phyloP scores from a whole-genome alignment of 2,113 vertebrate species.

The Semicossyphus pulcher region DNA sequence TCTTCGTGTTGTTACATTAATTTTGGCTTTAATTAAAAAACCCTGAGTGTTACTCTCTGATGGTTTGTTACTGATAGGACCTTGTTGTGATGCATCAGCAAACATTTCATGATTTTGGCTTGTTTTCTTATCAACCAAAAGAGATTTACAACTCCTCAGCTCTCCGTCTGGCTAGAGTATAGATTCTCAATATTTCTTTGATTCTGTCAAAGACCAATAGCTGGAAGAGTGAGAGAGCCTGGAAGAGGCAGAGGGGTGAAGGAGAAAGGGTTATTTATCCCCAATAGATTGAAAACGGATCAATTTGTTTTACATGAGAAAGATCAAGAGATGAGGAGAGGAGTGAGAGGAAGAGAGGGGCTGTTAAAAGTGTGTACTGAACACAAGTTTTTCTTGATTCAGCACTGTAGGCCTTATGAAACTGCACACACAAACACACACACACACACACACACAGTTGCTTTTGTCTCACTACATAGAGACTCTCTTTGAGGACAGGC shows the following conservation, averaged over 20 bases:
- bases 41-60: conserved; percentile 10
- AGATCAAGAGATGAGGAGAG: no score
- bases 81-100: conserved; percentile 40
- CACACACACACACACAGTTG: conserved; percentile 15
- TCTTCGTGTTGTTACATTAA: not conserved
- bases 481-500: conserved; percentile 2
- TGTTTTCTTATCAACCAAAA: conserved; percentile 39
- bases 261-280: no score
- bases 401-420: conserved; percentile 50
- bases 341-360: no score
- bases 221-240: conserved; percentile 7
- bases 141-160: conserved; percentile 43
- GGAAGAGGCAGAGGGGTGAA: not conserved
- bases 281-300: no score
- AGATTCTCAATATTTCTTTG: conserved; percentile 36
- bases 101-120: conserved; percentile 42
- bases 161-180: conserved; percentile 12
- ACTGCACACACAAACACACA: conserved; percentile 18
- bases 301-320: no score
- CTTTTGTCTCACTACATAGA: not conserved
- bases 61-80: conserved; percentile 18
- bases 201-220: conserved; percentile 36
- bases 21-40: conserved; percentile 14
- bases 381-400: conserved; percentile 54
- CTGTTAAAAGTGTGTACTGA: conserved; percentile 29